Percentiles rank a stretch among this genome's conserved stretches.
These are phyloP conservation scores for Tiliacea citrago DNA, from an alignment of 2,888 invertebrate genomes.

Conservation along the genomic window DNA sequence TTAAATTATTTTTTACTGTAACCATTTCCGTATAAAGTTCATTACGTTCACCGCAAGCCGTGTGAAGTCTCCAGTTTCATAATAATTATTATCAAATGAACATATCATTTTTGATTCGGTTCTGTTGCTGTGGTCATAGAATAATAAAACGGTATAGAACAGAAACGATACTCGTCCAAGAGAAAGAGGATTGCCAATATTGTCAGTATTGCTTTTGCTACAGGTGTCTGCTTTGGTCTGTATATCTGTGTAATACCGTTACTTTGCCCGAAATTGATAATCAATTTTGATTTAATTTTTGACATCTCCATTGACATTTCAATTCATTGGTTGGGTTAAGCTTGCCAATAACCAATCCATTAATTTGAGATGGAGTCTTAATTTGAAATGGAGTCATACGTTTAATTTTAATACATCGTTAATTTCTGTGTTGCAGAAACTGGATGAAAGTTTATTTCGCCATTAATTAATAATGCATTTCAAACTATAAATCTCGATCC, in stretches of 20 bases:
- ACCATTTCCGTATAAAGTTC: conserved; percentile 22
- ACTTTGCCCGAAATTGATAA: not conserved
- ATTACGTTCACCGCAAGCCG: conserved; percentile 38
- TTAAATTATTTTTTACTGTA: conserved; percentile 6
- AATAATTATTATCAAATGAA: conserved; percentile 62
- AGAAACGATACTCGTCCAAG: not conserved
- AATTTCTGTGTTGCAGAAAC: too few relatives aligned
- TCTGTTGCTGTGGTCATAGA: conserved; percentile 29
- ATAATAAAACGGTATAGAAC: not conserved
- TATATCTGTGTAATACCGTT: too few relatives aligned
- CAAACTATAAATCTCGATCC: too few relatives aligned
- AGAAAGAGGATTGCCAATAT: not conserved
- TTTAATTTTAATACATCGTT: too few relatives aligned
- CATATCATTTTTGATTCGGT: conserved; percentile 48
- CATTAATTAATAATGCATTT: too few relatives aligned
- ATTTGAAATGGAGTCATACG: too few relatives aligned
- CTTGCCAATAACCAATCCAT: not conserved
- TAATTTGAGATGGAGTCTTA: too few relatives aligned
- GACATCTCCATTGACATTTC: not conserved
- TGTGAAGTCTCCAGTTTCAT: conserved; percentile 48
- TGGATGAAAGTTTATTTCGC: too few relatives aligned
- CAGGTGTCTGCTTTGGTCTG: not conserved
- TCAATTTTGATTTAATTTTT: not conserved
- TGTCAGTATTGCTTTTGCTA: too few relatives aligned
- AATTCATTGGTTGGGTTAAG: not conserved